Base-by-base conservation (phyloP, 2,888 invertebrate species). In the Melangyna quadrimaculata region DNA sequence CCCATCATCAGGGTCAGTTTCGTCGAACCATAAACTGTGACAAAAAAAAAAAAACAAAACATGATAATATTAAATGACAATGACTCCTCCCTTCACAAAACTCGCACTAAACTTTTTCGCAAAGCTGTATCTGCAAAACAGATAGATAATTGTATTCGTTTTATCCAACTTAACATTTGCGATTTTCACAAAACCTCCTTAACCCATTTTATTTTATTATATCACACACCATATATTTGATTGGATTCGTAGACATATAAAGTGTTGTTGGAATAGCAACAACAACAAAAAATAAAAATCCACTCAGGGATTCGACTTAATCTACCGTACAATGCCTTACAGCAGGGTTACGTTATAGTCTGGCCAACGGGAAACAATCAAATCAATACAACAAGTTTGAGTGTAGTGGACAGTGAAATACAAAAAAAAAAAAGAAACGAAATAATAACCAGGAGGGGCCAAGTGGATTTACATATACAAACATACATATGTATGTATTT, bases 381-480 rank as follows among this genome's bases (percentile, higher is more conserved):
- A 78, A 86, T 86, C 81, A 86, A 86, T 86, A 86, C 69, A 77
- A 69, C 80, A 69, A 59, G 77, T 73, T 70, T 24, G 51, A 59
- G 32, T 71, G 73, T 53, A 78, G 65, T 72, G 19, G 67, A 27
- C 69, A 73, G n/a, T n/a, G n/a, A n/a, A n/a, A 63, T 29, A 70
- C n/a, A 72, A 77, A 57, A 67, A 37, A 51, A 12, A 35, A 59
- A 48, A 65, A 4, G 12, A 71, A 51, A 27, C 22, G 57, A n/a
- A 35, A 67, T 35, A n/a, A 32, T 35, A 19, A 43, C 70, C 22
- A 73, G 73, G 63, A 77, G 72, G 86, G 86, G 81, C 81, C 80
- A 86, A 80, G 80, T 73, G 70, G 53, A 72, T 86, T 80, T 80
- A 80, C 77, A 86, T 78, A n/a, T n/a, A n/a, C n/a, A n/a, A n/a